Evolutionary conservation across 2,113 vertebrate species (phyloP).

Genomic region (Tyrannus savana): DNA sequence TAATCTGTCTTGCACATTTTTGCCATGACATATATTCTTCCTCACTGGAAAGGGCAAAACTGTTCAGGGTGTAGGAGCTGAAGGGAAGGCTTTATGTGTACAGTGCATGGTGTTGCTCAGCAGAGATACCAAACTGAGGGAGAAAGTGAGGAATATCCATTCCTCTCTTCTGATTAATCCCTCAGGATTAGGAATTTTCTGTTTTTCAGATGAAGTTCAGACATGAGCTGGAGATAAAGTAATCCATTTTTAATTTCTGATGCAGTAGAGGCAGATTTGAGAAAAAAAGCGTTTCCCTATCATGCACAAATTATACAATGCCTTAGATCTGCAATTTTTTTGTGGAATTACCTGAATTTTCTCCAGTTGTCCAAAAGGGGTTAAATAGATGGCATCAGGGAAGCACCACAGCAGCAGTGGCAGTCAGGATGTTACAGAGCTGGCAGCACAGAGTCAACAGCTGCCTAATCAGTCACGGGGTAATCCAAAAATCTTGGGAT

Average conservation of each 20-base stretch:
- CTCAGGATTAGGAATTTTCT: not conserved
- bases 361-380: not conserved
- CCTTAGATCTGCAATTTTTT: not conserved
- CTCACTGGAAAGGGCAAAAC: conserved; percentile 43
- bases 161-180: not conserved
- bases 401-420: not conserved
- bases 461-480: not conserved
- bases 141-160: not conserved
- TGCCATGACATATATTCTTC: not conserved
- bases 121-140: not conserved
- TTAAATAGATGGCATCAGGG: not conserved
- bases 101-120: not conserved
- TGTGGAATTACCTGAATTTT: not conserved
- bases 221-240: not conserved
- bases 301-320: not conserved
- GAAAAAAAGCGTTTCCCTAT: not conserved
- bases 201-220: not conserved
- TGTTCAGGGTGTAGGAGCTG: not conserved
- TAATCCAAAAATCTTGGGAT: not conserved
- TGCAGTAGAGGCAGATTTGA: not conserved
- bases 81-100: not conserved
- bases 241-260: not conserved
- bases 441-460: not conserved
- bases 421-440: not conserved
- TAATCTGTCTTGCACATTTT: conserved; percentile 6